Evolutionary conservation across 1,140 invertebrate genomes (phyloP), one percentile per base, ranked within the genome.

Genomic region (Caerostris extrusa): DNA sequence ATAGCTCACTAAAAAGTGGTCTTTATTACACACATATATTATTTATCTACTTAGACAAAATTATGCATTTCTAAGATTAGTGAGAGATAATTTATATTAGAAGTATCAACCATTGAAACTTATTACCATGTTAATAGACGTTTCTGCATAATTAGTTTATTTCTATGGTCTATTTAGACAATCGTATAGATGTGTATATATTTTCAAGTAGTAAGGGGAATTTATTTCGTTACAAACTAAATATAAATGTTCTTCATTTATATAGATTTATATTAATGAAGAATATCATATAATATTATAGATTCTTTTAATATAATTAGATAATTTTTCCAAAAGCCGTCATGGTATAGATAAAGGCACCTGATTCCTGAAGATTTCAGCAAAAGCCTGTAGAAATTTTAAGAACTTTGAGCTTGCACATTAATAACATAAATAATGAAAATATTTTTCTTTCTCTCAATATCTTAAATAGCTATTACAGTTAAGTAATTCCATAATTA

Each of bases 311-410:
- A 53, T 53, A 53, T 14, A 12, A 12, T 14, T 10, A 10, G 50
- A 77, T 77, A 77, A 50, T 77, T 77, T 77, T 12, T 67, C 50
- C 34, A 12, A 53, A 50, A 53, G 12, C 8, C 12, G 19, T 34
- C 34, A 34, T 34, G 34, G 34, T 77, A 77, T 5, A 77, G 71
- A 53, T 69, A 77, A 77, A 77, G 71, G 71, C 71, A 77, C 71
- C 34, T 50, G 71, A 77, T 50, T 77, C 6, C 6, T 12, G 34
- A 50, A 77, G 34, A 53, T 77, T 77, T 77, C 3, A 53, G 19
- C 71, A 53, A 12, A 53, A 77, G 71, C 3, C 34, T 50, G 5
- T 10, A 77, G 34, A 77, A 50, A 50, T 77, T 50, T 77, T 5
- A 77, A 50, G 50, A 10, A 53, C 8, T 77, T 77, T 77, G 71